These are phyloP conservation scores for Steatornis caripensis DNA, from an alignment of 2,113 vertebrate genomes.

Conservation along the genomic window DNA sequence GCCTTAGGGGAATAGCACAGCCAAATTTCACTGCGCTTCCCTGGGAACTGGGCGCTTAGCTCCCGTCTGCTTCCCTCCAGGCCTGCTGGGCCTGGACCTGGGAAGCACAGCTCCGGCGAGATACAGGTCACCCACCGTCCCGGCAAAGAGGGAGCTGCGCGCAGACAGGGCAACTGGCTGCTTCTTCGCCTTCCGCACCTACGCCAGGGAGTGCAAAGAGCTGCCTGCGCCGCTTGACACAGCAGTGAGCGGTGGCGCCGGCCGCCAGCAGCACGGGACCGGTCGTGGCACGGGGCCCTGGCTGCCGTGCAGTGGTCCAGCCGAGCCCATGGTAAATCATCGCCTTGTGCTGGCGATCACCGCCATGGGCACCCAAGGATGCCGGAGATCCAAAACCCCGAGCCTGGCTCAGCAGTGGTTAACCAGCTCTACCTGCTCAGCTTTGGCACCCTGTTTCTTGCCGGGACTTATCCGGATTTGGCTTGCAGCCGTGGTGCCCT, in stretches of 20 bases:
- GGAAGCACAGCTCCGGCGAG: neutral
- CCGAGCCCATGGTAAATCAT: neutral
- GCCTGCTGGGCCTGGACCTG: neutral
- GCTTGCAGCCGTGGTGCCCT: neutral
- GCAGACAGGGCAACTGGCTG: neutral
- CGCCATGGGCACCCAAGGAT: neutral
- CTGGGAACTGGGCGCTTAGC: neutral
- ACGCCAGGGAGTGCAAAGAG: neutral
- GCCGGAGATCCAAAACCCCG: neutral
- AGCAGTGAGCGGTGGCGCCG: neutral
- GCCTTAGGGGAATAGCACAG: neutral
- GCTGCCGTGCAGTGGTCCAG: neutral
- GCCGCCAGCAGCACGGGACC: no score
- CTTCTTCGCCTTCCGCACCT: neutral
- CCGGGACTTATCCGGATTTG: neutral
- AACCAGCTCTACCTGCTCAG: neutral
- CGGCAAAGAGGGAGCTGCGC: neutral
- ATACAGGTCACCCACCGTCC: accelerated
- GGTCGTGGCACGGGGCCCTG: no score
- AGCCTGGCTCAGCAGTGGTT: neutral
- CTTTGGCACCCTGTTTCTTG: neutral
- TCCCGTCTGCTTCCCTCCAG: slow-evolving; percentile 4
- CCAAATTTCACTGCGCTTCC: neutral
- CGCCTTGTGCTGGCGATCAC: neutral
- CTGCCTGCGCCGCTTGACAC: neutral